These are phyloP conservation scores for Urosaurus nigricauda DNA, from an alignment of 2,797 vertebrate genomes.

Conservation along the genomic window DNA sequence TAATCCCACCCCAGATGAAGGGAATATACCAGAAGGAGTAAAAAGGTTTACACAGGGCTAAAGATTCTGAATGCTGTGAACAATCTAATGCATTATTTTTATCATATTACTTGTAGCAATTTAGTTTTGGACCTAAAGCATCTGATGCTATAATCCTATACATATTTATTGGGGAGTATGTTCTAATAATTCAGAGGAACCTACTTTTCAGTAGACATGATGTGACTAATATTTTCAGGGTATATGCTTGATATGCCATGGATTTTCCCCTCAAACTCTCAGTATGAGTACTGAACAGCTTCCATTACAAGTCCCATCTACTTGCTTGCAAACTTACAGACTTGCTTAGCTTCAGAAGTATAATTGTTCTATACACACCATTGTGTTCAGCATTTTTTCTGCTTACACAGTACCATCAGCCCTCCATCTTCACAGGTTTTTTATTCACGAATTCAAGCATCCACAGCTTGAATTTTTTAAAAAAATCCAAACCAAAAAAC, in stretches of 20 bases:
- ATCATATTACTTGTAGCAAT: neutral
- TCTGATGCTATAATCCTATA: neutral
- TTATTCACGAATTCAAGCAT: no score
- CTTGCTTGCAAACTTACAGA: no score
- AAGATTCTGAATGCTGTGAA: neutral
- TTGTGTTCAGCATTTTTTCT: no score
- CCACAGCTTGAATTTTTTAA: no score
- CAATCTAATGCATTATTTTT: neutral
- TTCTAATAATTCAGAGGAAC: neutral
- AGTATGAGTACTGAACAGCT: neutral
- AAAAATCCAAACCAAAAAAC: no score
- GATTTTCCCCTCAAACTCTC: neutral
- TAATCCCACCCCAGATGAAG: neutral
- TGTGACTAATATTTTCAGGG: neutral
- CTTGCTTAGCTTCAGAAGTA: neutral
- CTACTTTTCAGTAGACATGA: neutral
- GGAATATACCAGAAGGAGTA: neutral
- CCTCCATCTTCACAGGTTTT: no score
- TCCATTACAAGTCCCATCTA: neutral
- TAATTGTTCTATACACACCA: neutral
- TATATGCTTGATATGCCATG: neutral
- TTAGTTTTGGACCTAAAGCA: neutral
- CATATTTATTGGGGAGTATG: neutral
- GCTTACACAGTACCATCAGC: no score
- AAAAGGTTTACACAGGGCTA: neutral